Evolutionary conservation across 2,797 vertebrate species (phyloP).

Genomic region (Thunnus albacares): DNA sequence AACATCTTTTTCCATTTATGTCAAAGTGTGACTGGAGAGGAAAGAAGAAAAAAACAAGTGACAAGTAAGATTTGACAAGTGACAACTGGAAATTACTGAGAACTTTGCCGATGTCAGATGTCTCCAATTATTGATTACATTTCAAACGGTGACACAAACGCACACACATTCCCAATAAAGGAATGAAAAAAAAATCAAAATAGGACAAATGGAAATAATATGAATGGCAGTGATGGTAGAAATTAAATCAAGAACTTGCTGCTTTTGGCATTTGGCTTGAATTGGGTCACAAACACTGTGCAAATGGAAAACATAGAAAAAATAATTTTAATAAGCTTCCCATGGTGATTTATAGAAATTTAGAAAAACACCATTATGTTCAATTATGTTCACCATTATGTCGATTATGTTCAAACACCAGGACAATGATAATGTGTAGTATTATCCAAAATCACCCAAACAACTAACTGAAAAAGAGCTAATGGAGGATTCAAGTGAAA

Average conservation of each 20-base stretch:
- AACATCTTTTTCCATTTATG: constrained; percentile 51
- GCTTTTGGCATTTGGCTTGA: neutral
- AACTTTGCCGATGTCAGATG: constrained; percentile 49
- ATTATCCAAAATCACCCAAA: too few species aligned
- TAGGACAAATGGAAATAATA: neutral
- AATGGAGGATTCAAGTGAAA: too few species aligned
- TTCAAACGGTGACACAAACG: constrained; percentile 39
- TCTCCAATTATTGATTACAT: constrained; percentile 62
- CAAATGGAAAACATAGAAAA: neutral
- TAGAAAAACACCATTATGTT: too few species aligned
- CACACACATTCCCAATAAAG: neutral
- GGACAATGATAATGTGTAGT: too few species aligned
- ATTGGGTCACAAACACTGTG: neutral
- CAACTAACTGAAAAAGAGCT: too few species aligned
- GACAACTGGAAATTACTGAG: constrained; percentile 65
- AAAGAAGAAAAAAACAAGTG: constrained; percentile 2
- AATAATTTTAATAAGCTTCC: neutral
- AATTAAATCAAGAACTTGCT: neutral
- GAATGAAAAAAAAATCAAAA: neutral
- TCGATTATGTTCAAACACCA: too few species aligned
- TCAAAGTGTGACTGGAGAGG: constrained; percentile 29
- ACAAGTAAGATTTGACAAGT: constrained; percentile 51
- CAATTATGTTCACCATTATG: too few species aligned
- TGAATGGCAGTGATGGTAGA: neutral
- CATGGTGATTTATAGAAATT: neutral